Evolutionary conservation across 2,888 invertebrate genomes (phyloP).

Genomic region (Dioctria rufipes): DNA sequence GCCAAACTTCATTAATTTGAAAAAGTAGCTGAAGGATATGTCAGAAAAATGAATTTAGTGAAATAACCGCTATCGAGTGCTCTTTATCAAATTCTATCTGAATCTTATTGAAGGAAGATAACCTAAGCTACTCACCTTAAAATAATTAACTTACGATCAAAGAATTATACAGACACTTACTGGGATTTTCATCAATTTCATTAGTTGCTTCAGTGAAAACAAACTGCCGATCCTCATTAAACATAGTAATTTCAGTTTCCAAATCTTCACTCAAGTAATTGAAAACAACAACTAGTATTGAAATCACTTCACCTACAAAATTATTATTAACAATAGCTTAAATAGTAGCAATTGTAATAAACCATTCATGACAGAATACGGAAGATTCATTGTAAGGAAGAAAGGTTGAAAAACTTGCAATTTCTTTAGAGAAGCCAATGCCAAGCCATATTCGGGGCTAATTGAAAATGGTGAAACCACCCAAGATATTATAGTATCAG

Average conservation of each 20-base stretch:
- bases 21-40: no score
- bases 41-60: no score
- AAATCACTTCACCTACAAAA: conserved; percentile 76
- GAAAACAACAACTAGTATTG: conserved; percentile 81
- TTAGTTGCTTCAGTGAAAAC: conserved; percentile 49
- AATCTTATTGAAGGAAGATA: no score
- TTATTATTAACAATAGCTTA: neutral
- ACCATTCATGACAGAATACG: conserved; percentile 82
- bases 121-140: neutral
- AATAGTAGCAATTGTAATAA: neutral
- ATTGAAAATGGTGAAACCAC: conserved; percentile 85
- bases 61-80: no score
- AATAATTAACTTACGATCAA: conserved; percentile 15
- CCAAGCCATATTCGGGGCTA: conserved; percentile 80
- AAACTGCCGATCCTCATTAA: conserved; percentile 74
- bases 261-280: conserved; percentile 80
- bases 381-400: conserved; percentile 82
- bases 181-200: conserved; percentile 77
- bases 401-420: conserved; percentile 83
- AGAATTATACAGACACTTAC: conserved; percentile 72
- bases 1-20: no score
- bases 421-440: conserved; percentile 74
- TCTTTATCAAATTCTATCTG: no score
- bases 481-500: conserved; percentile 86
- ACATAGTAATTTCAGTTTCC: conserved; percentile 77